Conservation (phyloP, 2,113 vertebrate species). For the Peucedramus taeniatus region DNA sequence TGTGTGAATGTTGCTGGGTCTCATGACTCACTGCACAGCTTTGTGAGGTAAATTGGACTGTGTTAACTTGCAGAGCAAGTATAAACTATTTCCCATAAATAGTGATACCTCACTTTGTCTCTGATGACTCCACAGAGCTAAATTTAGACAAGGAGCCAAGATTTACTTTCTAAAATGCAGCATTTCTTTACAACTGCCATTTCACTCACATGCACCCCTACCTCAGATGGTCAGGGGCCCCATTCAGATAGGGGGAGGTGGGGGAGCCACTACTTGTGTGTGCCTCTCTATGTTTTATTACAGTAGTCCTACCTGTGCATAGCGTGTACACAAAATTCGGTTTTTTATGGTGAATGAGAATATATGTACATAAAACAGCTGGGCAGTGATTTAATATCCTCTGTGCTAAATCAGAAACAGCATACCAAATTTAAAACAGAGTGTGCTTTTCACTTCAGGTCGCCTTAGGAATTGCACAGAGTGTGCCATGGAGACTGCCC, state of each 20-base stretch:
- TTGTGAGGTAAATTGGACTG: neutral
- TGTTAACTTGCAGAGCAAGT: neutral
- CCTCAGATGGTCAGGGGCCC: neutral
- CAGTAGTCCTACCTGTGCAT: neutral
- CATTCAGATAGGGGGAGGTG: neutral
- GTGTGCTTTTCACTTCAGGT: neutral
- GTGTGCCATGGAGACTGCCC: neutral
- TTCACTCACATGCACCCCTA: neutral
- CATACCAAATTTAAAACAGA: neutral
- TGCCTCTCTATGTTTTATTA: neutral
- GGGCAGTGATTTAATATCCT: neutral
- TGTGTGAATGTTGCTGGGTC: neutral
- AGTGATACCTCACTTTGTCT: neutral
- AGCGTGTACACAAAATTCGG: neutral
- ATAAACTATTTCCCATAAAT: constrained; percentile 24
- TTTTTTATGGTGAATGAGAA: neutral
- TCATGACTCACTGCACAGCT: constrained; percentile 18
- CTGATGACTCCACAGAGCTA: neutral
- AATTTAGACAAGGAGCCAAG: neutral
- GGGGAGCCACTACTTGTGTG: neutral
- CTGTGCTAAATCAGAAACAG: neutral
- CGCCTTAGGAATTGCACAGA: neutral
- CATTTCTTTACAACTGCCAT: neutral
- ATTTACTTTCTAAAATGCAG: neutral
- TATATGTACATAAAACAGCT: neutral